phyloP scores from a whole-genome alignment of 1,140 invertebrate genomes.

The Samia ricini region DNA sequence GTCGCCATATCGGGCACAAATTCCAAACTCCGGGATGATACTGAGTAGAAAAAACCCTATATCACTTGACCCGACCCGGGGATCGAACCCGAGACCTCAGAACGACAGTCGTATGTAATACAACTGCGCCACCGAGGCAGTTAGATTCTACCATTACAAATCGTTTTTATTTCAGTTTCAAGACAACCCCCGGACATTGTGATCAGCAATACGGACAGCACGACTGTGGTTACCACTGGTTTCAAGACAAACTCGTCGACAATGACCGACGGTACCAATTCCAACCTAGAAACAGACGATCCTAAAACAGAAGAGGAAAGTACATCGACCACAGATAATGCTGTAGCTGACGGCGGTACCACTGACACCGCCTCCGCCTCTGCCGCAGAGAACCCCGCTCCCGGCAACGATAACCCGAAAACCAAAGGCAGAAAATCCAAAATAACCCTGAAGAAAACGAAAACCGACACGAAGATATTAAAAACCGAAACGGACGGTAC shows the following conservation, averaged over 20 bases:
- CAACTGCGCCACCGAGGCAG: too few relatives aligned
- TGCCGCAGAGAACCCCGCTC: not conserved
- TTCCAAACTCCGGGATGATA: too few relatives aligned
- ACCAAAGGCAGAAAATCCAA: not conserved
- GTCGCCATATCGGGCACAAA: too few relatives aligned
- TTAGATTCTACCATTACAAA: too few relatives aligned
- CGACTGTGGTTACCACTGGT: not conserved
- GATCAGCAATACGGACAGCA: not conserved
- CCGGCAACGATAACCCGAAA: not conserved
- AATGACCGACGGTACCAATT: not conserved
- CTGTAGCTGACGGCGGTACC: not conserved
- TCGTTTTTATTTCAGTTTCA: not conserved
- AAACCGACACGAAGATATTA: not conserved
- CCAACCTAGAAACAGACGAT: not conserved
- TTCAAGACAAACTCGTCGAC: not conserved
- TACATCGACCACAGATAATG: not conserved
- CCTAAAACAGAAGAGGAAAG: not conserved
- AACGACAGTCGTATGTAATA: too few relatives aligned
- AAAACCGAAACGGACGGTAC: not conserved
- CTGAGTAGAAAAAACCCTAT: too few relatives aligned
- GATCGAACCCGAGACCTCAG: too few relatives aligned
- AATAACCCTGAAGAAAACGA: not conserved
- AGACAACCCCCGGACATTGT: not conserved
- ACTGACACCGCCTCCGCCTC: slow-evolving; percentile 3
- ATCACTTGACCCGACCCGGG: too few relatives aligned